phyloP scores from a whole-genome alignment of 2,113 vertebrate genomes.

The Alosa alosa region DNA sequence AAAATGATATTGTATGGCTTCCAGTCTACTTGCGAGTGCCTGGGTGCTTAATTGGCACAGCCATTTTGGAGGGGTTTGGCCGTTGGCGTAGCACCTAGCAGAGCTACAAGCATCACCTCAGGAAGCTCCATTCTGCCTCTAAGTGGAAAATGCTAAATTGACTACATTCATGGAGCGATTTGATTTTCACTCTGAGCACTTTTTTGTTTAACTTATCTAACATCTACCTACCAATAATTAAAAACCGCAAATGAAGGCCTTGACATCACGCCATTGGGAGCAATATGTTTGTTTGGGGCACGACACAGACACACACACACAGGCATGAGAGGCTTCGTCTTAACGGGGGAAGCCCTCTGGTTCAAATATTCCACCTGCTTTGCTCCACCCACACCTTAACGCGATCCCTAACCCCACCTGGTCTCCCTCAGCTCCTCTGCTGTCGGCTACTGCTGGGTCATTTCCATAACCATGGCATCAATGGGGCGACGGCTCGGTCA shows the following conservation, averaged over 20 bases:
- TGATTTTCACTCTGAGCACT: background rate
- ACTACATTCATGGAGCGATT: background rate
- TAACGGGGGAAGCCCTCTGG: background rate
- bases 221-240: background rate
- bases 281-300: no score
- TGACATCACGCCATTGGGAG: no score
- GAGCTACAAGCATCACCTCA: slow-evolving; percentile 3
- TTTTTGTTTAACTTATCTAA: background rate
- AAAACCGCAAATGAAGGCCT: no score
- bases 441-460: background rate
- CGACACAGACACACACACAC: no score
- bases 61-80: slow-evolving; percentile 20
- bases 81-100: background rate
- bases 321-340: no score
- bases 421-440: background rate
- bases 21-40: slow-evolving; percentile 41
- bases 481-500: background rate
- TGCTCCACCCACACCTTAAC: no score
- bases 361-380: background rate
- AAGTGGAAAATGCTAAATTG: background rate
- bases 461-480: background rate
- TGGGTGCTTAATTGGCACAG: slow-evolving; percentile 35
- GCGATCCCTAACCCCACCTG: no score
- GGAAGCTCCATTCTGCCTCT: background rate
- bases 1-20: slow-evolving; percentile 55